Base-by-base conservation (phyloP, 1,140 invertebrate species). In the Drosophila sproati region DNA sequence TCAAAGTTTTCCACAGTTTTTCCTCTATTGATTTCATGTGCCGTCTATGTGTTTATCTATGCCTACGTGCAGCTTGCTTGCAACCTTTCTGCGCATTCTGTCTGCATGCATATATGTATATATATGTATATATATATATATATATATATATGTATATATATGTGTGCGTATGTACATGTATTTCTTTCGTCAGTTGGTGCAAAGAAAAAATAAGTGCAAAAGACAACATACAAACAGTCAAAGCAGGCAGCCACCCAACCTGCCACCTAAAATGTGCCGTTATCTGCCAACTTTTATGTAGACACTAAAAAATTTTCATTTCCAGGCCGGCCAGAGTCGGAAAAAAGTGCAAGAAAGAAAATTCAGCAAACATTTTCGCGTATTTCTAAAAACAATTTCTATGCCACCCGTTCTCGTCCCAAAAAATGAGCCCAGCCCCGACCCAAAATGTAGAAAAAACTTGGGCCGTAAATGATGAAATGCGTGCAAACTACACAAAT, bases 361-460 rank as follows among this genome's bases (percentile, higher is more conserved):
- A 82, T 78, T 82, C 74, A 71, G 85, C 85, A 88, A 88, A 88
- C 85, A 88, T 88, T 88, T 88, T 88, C 85, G 85, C 85, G 85
- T 88, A 88, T 88, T 88, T 88, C 85, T 88, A 88, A 88, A 88
- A 88, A 88, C 85, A 88, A 88, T 88, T 89, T 88, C 83, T 88
- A 75, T 87, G 78, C 78, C 62, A 54, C 41, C 56, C 59, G 1
- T 20, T 20, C 20, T 20, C 47, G 7, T 6, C n/a, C 39, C 28
- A 47, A 28, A 47, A 39, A 67, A 37, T 1, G 4, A 1, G 4
- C 20, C 34, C 41, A 51, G 32, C 48, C 28, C 2, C 43, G 55
- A 52, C 35, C n/a, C 37, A 29, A 48, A 47, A 12, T 50, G 48
- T 48, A 45, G 32, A 48, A 57, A 63, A 67, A 73, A 37, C 60